These are phyloP conservation scores for Standfussiana lucernea DNA, from an alignment of 2,888 invertebrate genomes.

Conservation along the genomic window DNA sequence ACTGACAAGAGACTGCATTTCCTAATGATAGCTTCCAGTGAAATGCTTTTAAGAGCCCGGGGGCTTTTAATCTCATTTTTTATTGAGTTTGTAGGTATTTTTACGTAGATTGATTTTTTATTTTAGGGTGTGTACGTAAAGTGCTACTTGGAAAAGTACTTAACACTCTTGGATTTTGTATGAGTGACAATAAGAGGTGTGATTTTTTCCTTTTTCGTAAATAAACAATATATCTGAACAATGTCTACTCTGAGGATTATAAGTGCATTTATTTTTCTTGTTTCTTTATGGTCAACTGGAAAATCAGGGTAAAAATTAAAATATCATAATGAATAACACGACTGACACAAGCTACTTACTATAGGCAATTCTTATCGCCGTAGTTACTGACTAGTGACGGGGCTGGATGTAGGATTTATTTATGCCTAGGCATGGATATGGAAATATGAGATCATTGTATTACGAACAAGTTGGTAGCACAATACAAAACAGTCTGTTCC, in stretches of 20 bases:
- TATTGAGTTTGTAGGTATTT: constrained; percentile 16
- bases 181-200: constrained; percentile 22
- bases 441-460: constrained; percentile 61
- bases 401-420: constrained; percentile 25
- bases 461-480: constrained; percentile 44
- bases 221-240: constrained; percentile 22
- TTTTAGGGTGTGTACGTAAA: constrained; percentile 16
- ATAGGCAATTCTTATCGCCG: constrained; percentile 29
- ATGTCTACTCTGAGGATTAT: constrained; percentile 20
- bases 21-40: constrained; percentile 64
- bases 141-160: constrained; percentile 44
- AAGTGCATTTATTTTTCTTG: neutral
- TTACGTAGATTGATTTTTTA: constrained; percentile 17
- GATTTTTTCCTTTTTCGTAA: constrained; percentile 27
- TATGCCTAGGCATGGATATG: constrained; percentile 23
- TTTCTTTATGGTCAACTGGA: neutral
- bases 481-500: constrained; percentile 61
- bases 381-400: constrained; percentile 30
- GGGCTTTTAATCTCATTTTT: constrained; percentile 53
- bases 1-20: constrained; percentile 67
- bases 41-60: constrained; percentile 61
- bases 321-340: constrained; percentile 28
- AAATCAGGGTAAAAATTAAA: constrained; percentile 1
- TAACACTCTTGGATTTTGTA: constrained; percentile 32
- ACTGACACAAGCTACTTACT: constrained; percentile 2